These are phyloP conservation scores for Euschistus heros DNA, from an alignment of 1,140 invertebrate species.

Conservation along the genomic window DNA sequence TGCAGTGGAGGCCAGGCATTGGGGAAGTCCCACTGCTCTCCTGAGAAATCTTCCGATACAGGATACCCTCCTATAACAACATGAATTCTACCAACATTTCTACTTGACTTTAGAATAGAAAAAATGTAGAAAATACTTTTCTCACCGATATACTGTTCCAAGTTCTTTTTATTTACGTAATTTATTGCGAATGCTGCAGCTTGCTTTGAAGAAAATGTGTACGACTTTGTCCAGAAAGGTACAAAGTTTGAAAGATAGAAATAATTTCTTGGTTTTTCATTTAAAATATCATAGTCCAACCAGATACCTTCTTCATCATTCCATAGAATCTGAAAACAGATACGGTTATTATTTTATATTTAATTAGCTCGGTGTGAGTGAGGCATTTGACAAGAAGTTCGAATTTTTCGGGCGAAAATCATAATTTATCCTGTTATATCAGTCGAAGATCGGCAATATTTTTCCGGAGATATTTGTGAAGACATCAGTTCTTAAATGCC, in stretches of 20 bases:
- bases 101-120: neutral
- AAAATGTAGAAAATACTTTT: neutral
- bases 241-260: constrained; percentile 64
- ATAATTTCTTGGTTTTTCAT: constrained; percentile 37
- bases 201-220: constrained; percentile 14
- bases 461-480: no score
- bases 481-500: no score
- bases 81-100: neutral
- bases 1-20: constrained; percentile 81
- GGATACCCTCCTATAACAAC: constrained; percentile 57
- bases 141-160: constrained; percentile 20
- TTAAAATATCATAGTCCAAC: constrained; percentile 56
- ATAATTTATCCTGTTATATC: no score
- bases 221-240: constrained; percentile 53
- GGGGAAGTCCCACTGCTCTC: constrained; percentile 83
- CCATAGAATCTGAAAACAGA: constrained; percentile 50
- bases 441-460: no score
- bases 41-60: constrained; percentile 51
- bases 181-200: constrained; percentile 3
- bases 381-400: no score
- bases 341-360: constrained; percentile 33
- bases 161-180: constrained; percentile 22
- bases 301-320: constrained; percentile 54
- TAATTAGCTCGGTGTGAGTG: constrained; percentile 29
- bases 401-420: no score